Evolutionary conservation across 2,797 vertebrate species (phyloP).

Genomic region (Lepus townsendii): DNA sequence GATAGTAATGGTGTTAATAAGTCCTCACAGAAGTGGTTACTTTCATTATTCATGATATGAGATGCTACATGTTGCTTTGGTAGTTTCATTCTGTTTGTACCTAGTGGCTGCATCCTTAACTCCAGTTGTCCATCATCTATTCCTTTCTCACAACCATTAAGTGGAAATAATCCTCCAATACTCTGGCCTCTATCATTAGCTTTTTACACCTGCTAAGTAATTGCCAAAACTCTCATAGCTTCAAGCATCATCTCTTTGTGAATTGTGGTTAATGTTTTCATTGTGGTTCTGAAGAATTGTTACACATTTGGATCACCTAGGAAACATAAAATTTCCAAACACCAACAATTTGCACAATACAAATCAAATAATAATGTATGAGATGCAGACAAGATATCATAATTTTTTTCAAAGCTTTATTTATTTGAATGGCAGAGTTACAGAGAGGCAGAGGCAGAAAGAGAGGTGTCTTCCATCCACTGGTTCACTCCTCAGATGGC

Average conservation of each 20-base stretch:
- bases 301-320: background rate
- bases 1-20: constrained; percentile 10
- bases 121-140: background rate
- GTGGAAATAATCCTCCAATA: background rate
- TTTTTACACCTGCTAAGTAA: background rate
- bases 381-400: too few species aligned
- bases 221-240: background rate
- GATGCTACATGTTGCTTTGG: background rate
- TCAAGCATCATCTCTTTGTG: background rate
- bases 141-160: background rate
- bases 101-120: background rate
- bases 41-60: constrained; percentile 44
- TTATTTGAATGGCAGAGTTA: too few species aligned
- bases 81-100: background rate
- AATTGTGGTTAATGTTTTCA: background rate
- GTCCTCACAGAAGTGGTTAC: background rate
- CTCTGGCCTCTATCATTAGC: background rate
- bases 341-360: background rate
- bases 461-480: too few species aligned
- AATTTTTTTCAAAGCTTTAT: too few species aligned
- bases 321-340: background rate
- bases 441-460: too few species aligned
- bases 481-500: too few species aligned
- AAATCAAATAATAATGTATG: constrained; percentile 24
- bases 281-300: background rate